A percentile compares a stretch with the other conserved stretches of the same genome.
Conservation (phyloP, 2,888 invertebrate genomes). For the Labia minor region DNA sequence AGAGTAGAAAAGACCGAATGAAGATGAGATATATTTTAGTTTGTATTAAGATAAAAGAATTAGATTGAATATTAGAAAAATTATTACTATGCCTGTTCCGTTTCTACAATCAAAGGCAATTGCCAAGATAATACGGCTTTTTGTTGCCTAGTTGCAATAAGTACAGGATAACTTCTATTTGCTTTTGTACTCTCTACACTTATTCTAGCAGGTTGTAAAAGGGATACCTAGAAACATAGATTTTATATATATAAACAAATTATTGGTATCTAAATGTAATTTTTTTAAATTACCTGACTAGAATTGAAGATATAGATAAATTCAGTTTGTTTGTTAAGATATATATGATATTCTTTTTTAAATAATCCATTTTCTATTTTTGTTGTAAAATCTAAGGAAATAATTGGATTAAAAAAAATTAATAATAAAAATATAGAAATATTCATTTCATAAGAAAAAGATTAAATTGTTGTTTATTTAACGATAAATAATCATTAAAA, state of each 20-base stretch:
- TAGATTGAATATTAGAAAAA: too few species aligned
- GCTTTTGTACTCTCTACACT: conserved; percentile 37
- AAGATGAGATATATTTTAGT: neutral
- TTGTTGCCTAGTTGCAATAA: conserved; percentile 63
- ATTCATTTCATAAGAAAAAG: too few species aligned
- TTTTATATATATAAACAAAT: too few species aligned
- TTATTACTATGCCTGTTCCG: conserved; percentile 31
- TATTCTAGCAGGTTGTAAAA: conserved; percentile 26
- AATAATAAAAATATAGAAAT: too few species aligned
- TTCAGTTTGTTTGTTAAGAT: neutral
- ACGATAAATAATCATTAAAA: too few species aligned
- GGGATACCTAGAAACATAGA: conserved; percentile 20
- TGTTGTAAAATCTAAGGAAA: too few species aligned
- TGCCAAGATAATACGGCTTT: conserved; percentile 70
- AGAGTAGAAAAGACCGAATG: neutral
- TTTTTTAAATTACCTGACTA: neutral
- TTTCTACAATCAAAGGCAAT: conserved; percentile 53
- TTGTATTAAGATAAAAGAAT: neutral
- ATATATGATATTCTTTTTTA: too few species aligned
- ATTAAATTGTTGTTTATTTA: too few species aligned
- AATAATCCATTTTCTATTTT: too few species aligned
- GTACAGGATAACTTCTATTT: conserved; percentile 48
- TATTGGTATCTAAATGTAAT: neutral
- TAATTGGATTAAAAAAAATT: too few species aligned
- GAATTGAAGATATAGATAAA: neutral